Conservation (phyloP, 1,140 invertebrate genomes). For the Agrilus planipennis region DNA sequence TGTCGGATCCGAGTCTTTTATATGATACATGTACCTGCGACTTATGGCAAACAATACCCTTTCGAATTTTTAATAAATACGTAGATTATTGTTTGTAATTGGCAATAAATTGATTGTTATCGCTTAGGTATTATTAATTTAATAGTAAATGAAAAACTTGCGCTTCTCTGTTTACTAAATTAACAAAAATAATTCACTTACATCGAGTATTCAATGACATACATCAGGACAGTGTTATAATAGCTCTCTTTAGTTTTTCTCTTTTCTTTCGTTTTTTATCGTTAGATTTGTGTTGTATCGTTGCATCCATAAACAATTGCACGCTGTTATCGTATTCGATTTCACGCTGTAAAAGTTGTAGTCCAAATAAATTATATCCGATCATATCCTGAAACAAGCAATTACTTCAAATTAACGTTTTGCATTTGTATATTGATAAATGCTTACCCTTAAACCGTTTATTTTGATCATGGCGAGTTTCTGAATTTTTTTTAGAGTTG, state of each 20-base stretch:
- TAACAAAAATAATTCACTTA: slow-evolving; percentile 2
- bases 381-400: slow-evolving; percentile 56
- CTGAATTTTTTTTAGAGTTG: slow-evolving; percentile 56
- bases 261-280: slow-evolving; percentile 56
- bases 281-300: slow-evolving; percentile 48
- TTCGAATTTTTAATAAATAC: no score
- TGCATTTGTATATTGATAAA: not conserved
- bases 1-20: no score
- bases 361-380: slow-evolving; percentile 77
- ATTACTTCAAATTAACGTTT: not conserved
- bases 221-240: slow-evolving; percentile 21
- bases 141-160: no score
- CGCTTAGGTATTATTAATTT: no score
- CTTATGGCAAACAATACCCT: no score
- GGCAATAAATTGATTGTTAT: no score
- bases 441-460: slow-evolving; percentile 49
- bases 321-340: slow-evolving; percentile 72
- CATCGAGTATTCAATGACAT: slow-evolving; percentile 28
- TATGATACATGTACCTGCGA: no score
- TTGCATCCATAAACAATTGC: slow-evolving; percentile 73
- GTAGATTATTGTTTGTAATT: no score
- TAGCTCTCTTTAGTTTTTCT: slow-evolving; percentile 55
- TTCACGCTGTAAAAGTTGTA: slow-evolving; percentile 62
- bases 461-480: slow-evolving; percentile 45
- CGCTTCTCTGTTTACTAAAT: no score